Evolutionary conservation across 2,888 invertebrate genomes (phyloP), one percentile per base, ranked within the genome.

Genomic region (Resseliella maxima): DNA sequence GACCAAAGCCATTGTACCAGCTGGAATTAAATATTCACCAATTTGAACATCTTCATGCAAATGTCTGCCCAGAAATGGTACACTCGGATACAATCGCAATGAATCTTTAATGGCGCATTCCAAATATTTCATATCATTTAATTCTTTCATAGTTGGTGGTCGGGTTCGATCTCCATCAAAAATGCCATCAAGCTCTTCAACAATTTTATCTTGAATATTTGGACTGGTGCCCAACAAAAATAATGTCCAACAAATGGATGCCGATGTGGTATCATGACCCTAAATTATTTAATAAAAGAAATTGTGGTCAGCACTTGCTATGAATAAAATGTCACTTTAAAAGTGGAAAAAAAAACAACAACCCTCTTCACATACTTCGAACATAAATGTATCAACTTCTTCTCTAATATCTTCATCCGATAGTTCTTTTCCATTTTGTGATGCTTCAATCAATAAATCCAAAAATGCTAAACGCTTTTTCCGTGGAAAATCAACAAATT

Each of bases 21-120:
- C 91, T 0, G 94, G 93, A 59, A 94, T 88, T 24, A 89, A 88
- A 72, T 90, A 91, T 24, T 90, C 89, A 94, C 94, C 93, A 88
- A 94, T 90, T 87, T 90, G 90, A 18, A 94, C 91, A 88, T 93
- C 92, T 89, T 94, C 93, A 0, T 91, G 91, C 64, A 94, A 88
- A 45, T 89, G 89, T 87, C 95, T 92, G 1, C 93, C 93, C 88
- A 95, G 93, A 88, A 94, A 92, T 41, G 93, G 94, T 5, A 95
- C 94, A 88, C 94, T 94, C 0, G 95, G 95, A 88, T 93, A 94
- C 15, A 95, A 89, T 85, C 95, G 90, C 86, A 95, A 89, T 0
- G 94, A 92, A 89, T 95, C 95, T 89, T 95, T 95, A 85, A 95
- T 94, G 88, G 94, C 94, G 88, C 93, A 93, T 88, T 95, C 95